A percentile compares a stretch with the other conserved stretches of the same genome.
Evolutionary conservation across 2,113 vertebrate genomes (phyloP).

Genomic region (Motacilla alba): DNA sequence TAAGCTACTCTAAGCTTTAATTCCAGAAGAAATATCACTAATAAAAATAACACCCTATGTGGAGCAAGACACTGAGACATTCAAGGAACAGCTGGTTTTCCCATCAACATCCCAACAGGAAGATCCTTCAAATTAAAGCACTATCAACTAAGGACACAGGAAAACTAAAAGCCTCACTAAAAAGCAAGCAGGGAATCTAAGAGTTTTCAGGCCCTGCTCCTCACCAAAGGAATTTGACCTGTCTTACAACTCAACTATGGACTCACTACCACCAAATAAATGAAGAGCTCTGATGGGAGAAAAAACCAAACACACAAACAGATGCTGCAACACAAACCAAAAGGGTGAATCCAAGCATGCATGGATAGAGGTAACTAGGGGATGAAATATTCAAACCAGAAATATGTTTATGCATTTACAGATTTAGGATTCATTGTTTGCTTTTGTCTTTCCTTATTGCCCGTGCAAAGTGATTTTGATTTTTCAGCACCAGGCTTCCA

Average conservation of each 20-base stretch:
- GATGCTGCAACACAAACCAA: slow-evolving; percentile 2
- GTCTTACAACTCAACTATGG: not conserved
- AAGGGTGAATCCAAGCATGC: not conserved
- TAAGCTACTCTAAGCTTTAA: not conserved
- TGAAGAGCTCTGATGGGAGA: not conserved
- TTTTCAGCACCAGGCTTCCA: slow-evolving; percentile 35
- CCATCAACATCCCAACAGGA: not conserved
- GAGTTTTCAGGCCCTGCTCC: not conserved
- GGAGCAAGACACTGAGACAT: not conserved
- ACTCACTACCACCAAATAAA: slow-evolving; percentile 7
- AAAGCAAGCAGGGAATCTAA: not conserved
- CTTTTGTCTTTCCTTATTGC: slow-evolving; percentile 27
- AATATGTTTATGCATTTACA: slow-evolving; percentile 55
- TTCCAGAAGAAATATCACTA: not conserved
- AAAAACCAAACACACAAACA: not conserved
- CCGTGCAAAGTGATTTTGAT: not conserved
- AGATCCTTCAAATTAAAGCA: not conserved
- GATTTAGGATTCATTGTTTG: slow-evolving; percentile 65
- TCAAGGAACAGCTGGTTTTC: not conserved
- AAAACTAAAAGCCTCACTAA: not conserved
- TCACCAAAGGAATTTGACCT: not conserved
- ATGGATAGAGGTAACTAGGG: not conserved
- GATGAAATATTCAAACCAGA: slow-evolving; percentile 4
- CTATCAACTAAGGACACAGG: not conserved
- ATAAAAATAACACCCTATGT: not conserved